phyloP scores from a whole-genome alignment of 1,140 invertebrate genomes.

The Cyrtorhinus lividipennis region DNA sequence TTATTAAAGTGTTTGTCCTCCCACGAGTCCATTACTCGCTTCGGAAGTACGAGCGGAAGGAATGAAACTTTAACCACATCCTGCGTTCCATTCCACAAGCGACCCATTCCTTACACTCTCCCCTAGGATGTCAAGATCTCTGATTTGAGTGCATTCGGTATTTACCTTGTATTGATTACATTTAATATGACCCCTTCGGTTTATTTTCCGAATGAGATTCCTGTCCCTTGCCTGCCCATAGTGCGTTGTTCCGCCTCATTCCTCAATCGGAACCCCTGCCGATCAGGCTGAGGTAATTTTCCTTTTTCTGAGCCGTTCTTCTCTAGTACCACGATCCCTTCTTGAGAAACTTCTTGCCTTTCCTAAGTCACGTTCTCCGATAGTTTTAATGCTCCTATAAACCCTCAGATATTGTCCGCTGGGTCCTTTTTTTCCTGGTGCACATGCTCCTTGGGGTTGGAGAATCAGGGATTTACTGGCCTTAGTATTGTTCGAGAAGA shows the following conservation, averaged over 20 bases:
- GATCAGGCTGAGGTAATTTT: background rate
- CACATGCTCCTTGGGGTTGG: background rate
- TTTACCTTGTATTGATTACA: conserved; percentile 17
- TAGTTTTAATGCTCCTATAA: conserved; percentile 10
- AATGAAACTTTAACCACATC: background rate
- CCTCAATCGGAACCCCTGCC: background rate
- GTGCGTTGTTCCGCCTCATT: background rate
- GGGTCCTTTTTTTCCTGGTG: background rate
- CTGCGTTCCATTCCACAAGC: background rate
- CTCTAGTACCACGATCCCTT: no score
- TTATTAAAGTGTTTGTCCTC: background rate
- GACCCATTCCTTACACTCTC: background rate
- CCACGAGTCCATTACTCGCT: background rate
- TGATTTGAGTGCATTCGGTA: conserved; percentile 11
- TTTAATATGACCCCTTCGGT: conserved; percentile 15
- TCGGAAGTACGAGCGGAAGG: background rate
- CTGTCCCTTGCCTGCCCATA: background rate
- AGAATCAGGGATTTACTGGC: conserved; percentile 4
- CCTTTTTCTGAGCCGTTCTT: background rate
- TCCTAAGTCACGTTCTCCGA: conserved; percentile 5
- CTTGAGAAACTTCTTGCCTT: background rate
- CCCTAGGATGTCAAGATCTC: background rate
- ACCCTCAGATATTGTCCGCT: background rate
- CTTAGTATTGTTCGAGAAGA: background rate
- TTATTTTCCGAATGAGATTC: conserved; percentile 13